Evolutionary conservation across 1,140 invertebrate genomes (phyloP).

Genomic region (Polypedilum vanderplanki): DNA sequence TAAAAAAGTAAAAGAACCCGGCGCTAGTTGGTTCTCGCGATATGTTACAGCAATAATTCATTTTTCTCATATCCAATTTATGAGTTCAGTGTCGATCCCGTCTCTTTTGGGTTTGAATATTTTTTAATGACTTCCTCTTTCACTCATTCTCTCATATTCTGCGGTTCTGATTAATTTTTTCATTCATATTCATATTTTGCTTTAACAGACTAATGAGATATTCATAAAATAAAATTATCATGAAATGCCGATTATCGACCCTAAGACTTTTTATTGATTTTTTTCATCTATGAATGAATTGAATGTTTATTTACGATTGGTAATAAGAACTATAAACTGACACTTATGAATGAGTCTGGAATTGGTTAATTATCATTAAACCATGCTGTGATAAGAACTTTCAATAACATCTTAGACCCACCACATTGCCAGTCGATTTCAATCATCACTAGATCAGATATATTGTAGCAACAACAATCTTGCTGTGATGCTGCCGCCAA

Average conservation of each 20-base stretch:
- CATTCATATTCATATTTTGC: neutral
- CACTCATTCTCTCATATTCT: neutral
- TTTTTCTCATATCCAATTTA: neutral
- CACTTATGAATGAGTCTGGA: slow-evolving; percentile 19
- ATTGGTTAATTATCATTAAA: slow-evolving; percentile 20
- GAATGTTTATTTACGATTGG: neutral
- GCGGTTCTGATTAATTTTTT: neutral
- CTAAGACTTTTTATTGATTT: slow-evolving; percentile 19
- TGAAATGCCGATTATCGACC: neutral
- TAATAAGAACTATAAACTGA: slow-evolving; percentile 7
- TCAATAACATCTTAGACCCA: too few relatives aligned
- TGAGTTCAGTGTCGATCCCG: neutral
- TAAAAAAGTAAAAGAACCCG: slow-evolving; percentile 20
- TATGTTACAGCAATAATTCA: slow-evolving; percentile 12
- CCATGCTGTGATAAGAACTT: neutral
- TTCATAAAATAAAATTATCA: slow-evolving; percentile 21
- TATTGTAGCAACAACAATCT: too few relatives aligned
- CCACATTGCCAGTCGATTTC: neutral
- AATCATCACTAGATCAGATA: too few relatives aligned
- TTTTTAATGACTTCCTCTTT: slow-evolving; percentile 28
- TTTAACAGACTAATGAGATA: neutral
- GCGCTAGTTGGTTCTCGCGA: slow-evolving; percentile 21
- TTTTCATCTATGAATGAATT: neutral
- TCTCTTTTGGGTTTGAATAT: neutral
- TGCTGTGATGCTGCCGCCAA: too few relatives aligned